Evolutionary conservation across 1,140 invertebrate species (phyloP), one percentile per base, ranked within the genome.

Genomic region (Heterodera carotae): DNA sequence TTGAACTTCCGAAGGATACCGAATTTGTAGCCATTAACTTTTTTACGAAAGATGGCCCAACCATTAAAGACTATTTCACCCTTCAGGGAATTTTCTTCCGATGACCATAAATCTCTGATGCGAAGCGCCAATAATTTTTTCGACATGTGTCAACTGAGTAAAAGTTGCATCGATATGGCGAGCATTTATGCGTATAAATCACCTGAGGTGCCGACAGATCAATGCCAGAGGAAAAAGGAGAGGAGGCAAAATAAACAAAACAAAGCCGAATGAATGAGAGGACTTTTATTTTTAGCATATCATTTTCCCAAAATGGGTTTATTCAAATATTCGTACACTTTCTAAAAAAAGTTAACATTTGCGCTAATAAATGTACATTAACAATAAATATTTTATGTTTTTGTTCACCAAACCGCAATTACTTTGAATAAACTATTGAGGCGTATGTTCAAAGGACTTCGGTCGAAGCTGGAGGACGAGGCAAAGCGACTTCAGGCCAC

Each of bases 361-460:
- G n/a, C n/a, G n/a, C n/a, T n/a, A n/a, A n/a, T n/a, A n/a, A n/a
- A n/a, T n/a, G n/a, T n/a, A n/a, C n/a, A n/a, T n/a, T n/a, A n/a
- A n/a, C n/a, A n/a, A n/a, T n/a, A n/a, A n/a, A n/a, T n/a, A n/a
- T n/a, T n/a, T n/a, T n/a, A n/a, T n/a, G n/a, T n/a, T n/a, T n/a
- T n/a, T n/a, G n/a, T n/a, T n/a, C n/a, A n/a, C n/a, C n/a, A n/a
- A n/a, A n/a, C n/a, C n/a, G n/a, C n/a, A n/a, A n/a, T n/a, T n/a
- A n/a, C n/a, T n/a, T n/a, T n/a, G n/a, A n/a, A n/a, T n/a, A n/a
- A n/a, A n/a, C n/a, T n/a, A n/a, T n/a, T n/a, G 25, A 76, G 31
- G 12, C 82, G 22, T 15, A 81, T 81, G 80, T 81, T 81, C 69
- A 81, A 81, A 75, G 80, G 80, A 59, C 67, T 81, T 18, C 77